Base-by-base conservation (phyloP, 2,797 vertebrate species). In the Iguana delicatissima region DNA sequence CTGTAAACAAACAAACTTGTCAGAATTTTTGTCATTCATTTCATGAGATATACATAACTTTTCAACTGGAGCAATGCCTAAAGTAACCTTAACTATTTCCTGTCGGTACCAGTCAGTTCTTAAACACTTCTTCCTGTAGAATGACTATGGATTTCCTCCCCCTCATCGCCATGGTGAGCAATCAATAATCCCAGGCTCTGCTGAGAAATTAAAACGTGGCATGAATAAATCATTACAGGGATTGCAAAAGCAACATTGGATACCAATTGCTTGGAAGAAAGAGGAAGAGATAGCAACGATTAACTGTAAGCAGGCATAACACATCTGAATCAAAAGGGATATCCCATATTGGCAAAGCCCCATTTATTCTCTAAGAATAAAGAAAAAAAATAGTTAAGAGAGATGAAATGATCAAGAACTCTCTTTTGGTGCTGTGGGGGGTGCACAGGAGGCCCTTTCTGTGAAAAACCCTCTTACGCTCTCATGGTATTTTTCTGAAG, bases 131-230 rank as follows among this genome's bases (percentile, higher is more conserved):
- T 2, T 88, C 50, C 29, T 86, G 72, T 69, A 89, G 74, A 91
- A 93, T 89, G 86, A 87, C 55, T 87, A 85, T 35, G 4, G 24
- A 26, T 79, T 64, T 83, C 22, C 12, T 64, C 38, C 83, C 38
- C 64, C 64, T 73, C 67, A 52, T 87, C 26, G 24, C 74, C 55
- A 80, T 57, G 89, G 52, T 84, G 35, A 76, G 32, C 29, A 80
- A 92, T 93, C 5, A 87, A 52, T 85, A 86, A 79, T 42, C 20
- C 14, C 74, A 20, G 29, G 84, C 84, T 89, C 35, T 93, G 35
- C 10, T 72, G 89, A 87, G 83, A 87, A 93, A 90, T 87, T 64
- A 84, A 89, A 85, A 64, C 88, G 52, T 85, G n/a, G 6, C n/a
- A 16, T 73, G 90, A 64, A 59, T 74, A 89, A 93, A 50, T 77